Base-by-base conservation (phyloP, 2,797 vertebrate genomes). In the Coranthus polyacanthus region DNA sequence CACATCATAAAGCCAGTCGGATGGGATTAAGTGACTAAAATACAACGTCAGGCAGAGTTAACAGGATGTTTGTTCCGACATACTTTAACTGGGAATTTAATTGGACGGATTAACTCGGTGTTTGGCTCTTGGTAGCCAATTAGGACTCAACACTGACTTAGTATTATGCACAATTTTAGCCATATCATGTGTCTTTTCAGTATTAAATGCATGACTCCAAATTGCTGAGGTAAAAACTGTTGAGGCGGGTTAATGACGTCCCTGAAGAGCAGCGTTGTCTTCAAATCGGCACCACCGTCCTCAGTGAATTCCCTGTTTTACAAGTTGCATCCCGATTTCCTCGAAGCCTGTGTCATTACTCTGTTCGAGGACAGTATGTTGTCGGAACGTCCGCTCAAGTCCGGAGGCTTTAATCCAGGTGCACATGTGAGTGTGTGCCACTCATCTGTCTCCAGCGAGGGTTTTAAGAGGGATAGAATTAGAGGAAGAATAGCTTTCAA, bases 401-500 rank as follows among this genome's bases (percentile, higher is more conserved):
- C 68, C 29, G 59, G 16, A 43, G 21, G 58, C 57, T 57, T 72
- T 82, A 85, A 83, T 72, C 72, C 72, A 77, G 73, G 59, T 13
- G 60, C 53, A 42, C 24, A 15, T 58, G 53, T 34, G 20, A 36
- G 5, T 36, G 43, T 43, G 55, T 59, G 17, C 61, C 75, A 71
- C 76, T 80, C 52, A 52, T 60, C 79, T 50, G 74, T 87, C 79
- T 78, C 67, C 51, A 58, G 78, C 37, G 38, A 65, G 82, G 86
- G 71, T 89, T 89, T 86, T 86, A 84, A 78, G 50, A 75, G 68
- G 78, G 82, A 73, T 75, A 75, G 84, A 84, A 84, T 82, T 72
- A 75, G 84, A 83, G 78, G 84, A 87, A 86, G 79, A 77, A 76
- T 79, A 61, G 79, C 85, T 91, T 92, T 92, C 86, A 88, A 89